Base-by-base conservation (phyloP, 2,797 vertebrate genomes). In the Bovichtus diacanthus region DNA sequence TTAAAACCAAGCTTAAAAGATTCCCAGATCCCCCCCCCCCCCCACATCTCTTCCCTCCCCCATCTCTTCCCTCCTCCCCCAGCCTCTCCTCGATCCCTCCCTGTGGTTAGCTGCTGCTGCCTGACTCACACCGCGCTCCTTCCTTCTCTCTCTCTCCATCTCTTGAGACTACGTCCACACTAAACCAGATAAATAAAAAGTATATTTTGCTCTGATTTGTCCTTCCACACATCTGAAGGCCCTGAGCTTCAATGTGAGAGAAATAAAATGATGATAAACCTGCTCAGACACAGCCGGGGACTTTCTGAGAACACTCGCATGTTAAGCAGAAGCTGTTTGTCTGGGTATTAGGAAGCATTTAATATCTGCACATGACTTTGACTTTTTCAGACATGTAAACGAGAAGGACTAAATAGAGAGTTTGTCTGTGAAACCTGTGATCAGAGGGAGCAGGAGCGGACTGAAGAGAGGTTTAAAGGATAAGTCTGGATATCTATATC, bases 1-100 rank as follows among this genome's bases (percentile, higher is more conserved):
- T 89, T 88, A 74, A 78, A 82, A 78, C 19, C 21, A 16, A 61
- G 16, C 34, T 87, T 82, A 74, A 85, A 84, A 87, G 9, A 84
- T 83, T 76, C 76, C 50, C 56, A 65, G 47, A 67, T 43, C 29
- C 43, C 38, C 5, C 23, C 41, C 7, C 41, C 19, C 2, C 18
- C 21, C 6, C 27, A 29, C n/a, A 13, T 41, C 7, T 49, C 47
- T 60, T 59, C 21, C 50, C 16, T 46, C 25, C 38, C 38, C 47
- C 47, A 60, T 60, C 21, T 50, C 18, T 39, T 27, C 43, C 38
- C 43, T 65, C 77, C 77, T 74, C 76, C 76, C 38, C 60, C 67
- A n/a, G 54, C 51, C 36, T 70, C 39, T 55, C 47, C 31, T 67
- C 70, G 39, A 18, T 60, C 54, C 62, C 69, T 58, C 49, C 50